These are phyloP conservation scores for Aspidapion aeneum DNA, from an alignment of 2,888 invertebrate genomes.

Conservation along the genomic window DNA sequence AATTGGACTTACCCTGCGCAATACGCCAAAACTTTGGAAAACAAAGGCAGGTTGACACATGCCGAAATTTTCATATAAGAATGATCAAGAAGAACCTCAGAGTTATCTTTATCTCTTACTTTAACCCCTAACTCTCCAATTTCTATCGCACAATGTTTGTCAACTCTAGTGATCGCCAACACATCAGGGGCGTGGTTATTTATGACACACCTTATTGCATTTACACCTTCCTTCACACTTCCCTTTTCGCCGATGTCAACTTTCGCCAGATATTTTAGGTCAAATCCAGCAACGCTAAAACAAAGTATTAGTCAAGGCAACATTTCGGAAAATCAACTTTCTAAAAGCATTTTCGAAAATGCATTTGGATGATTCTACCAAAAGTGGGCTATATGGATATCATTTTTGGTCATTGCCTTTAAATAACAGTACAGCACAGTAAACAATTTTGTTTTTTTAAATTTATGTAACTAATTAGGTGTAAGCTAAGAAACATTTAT, in stretches of 20 bases:
- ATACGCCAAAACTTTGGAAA: conserved; percentile 57
- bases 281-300: conserved; percentile 44
- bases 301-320: no score
- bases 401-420: no score
- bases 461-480: no score
- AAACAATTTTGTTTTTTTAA: no score
- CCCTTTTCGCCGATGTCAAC: conserved; percentile 50
- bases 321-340: no score
- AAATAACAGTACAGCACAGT: no score
- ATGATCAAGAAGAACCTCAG: conserved; percentile 52
- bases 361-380: no score
- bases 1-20: conserved; percentile 55
- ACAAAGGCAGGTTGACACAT: conserved; percentile 55
- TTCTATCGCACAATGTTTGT: conserved; percentile 48
- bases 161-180: conserved; percentile 21
- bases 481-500: no score
- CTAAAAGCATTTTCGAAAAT: no score
- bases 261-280: conserved; percentile 50
- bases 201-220: conserved; percentile 43
- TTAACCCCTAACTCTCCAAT: conserved; percentile 53
- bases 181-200: conserved; percentile 23
- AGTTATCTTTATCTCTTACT: conserved; percentile 42
- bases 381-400: no score
- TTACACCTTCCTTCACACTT: conserved; percentile 53
- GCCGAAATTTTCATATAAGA: conserved; percentile 64